Evolutionary conservation across 2,797 vertebrate species (phyloP), one percentile per base, ranked within the genome.

Genomic region (Cuniculus paca): DNA sequence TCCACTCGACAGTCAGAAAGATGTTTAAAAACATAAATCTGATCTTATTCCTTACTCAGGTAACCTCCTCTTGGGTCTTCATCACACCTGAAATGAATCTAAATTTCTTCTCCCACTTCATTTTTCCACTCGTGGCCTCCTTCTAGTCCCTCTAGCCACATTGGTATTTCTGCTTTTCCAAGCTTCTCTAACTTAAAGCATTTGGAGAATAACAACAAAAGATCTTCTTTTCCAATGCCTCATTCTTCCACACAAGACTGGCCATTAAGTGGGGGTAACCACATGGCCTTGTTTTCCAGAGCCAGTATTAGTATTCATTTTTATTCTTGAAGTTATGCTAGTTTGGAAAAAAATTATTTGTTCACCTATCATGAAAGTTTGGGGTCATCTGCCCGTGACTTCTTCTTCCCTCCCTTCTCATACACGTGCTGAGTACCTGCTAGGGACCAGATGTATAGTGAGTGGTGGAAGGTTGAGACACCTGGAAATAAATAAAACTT

Each of bases 401-500:
- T 50, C 52, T 42, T 74, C 24, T 13, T 31, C 39, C 39, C 16
- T 42, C 39, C 1, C 17, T 88, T 56, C 20, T 52, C 60, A 68
- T 34, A 82, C 31, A 42, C 39, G 17, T 24, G 9, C 50, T 78
- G 58, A 50, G n/a, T 60, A 42, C 72, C n/a, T 81, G 20, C 13
- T 31, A 74, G 75, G 63, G n/a, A 28, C 52, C 52, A 93, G 91
- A 92, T 78, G 82, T 17, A 1, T 45, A 20, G 42, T 74, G 34
- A 91, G 61, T 42, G 31, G 60, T 78, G 22, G 89, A 87, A 72
- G 75, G 52, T 74, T 24, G 75, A 96, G 80, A 92, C 52, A 91
- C 75, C 74, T 94, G 81, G 91, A 90, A 94, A 90, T 68, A 90
- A 96, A 80, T 60, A 90, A 95, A 28, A 34, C 28, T 94, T 75